phyloP scores from a whole-genome alignment of 2,888 invertebrate genomes.

The Dione vanillae region DNA sequence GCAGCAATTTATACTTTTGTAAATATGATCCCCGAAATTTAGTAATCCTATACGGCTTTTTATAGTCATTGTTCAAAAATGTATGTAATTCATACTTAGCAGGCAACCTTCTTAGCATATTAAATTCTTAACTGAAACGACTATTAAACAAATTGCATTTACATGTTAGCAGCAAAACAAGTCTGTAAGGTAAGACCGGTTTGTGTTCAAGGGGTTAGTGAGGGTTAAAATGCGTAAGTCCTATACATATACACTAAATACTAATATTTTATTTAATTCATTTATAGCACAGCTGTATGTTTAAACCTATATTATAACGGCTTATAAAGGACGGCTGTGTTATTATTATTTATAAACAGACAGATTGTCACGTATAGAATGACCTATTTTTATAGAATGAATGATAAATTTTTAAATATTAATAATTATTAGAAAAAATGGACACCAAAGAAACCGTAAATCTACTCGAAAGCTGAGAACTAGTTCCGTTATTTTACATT shows the following conservation, averaged over 20 bases:
- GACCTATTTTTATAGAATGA: not conserved
- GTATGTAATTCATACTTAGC: not conserved
- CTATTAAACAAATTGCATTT: constrained; percentile 21
- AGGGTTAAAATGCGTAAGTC: constrained; percentile 18
- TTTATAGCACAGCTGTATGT: not conserved
- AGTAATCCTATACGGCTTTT: not conserved
- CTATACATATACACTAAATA: not conserved
- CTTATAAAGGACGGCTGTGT: not conserved
- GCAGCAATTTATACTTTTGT: not conserved
- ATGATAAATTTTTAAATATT: not conserved
- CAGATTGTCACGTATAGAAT: not conserved
- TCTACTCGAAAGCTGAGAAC: too few species aligned
- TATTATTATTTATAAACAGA: not conserved
- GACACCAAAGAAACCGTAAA: too few species aligned
- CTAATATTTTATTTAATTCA: not conserved
- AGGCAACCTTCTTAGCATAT: not conserved
- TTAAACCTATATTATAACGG: not conserved
- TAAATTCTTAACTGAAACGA: constrained; percentile 18
- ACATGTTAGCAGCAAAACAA: constrained; percentile 23
- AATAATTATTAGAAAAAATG: too few species aligned
- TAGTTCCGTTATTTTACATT: too few species aligned
- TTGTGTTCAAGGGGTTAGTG: constrained; percentile 25
- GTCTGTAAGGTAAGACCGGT: constrained; percentile 18
- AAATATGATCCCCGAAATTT: not conserved
- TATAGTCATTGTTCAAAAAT: not conserved